Conservation (phyloP, 1,140 invertebrate genomes). For the Mesaphorura yosii region DNA sequence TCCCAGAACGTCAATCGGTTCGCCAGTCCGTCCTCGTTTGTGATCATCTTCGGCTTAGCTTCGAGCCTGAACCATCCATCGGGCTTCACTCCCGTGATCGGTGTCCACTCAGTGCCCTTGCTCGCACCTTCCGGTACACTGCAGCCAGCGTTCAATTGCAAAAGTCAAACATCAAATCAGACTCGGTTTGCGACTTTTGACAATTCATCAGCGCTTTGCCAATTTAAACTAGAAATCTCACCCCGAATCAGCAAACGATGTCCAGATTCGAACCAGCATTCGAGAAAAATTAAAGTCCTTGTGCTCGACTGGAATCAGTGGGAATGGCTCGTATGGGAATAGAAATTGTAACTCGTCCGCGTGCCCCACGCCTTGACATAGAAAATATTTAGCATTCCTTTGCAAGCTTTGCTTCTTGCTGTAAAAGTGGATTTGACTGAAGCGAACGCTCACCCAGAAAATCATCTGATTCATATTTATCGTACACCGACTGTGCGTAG, state of each 20-base stretch:
- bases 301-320: constrained; percentile 10
- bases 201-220: no score
- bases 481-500: no score
- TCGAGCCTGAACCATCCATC: constrained; percentile 14
- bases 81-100: background rate
- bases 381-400: background rate
- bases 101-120: background rate
- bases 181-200: background rate
- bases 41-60: constrained; percentile 3
- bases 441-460: no score
- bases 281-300: constrained; percentile 18
- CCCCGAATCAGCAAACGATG: constrained; percentile 19
- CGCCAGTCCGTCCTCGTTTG: background rate
- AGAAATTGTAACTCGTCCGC: constrained; percentile 24
- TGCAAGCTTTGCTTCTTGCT: no score
- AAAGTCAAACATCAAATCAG: background rate
- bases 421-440: no score
- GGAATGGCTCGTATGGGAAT: constrained; percentile 19
- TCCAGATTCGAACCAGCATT: constrained; percentile 20
- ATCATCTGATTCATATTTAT: no score
- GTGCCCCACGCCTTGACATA: background rate
- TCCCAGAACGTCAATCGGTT: constrained; percentile 21
- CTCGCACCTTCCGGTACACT: background rate
- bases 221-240: background rate
- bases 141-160: no score